Evolutionary conservation across 1,140 invertebrate genomes (phyloP).

Genomic region (Elymnias hypermnestra): DNA sequence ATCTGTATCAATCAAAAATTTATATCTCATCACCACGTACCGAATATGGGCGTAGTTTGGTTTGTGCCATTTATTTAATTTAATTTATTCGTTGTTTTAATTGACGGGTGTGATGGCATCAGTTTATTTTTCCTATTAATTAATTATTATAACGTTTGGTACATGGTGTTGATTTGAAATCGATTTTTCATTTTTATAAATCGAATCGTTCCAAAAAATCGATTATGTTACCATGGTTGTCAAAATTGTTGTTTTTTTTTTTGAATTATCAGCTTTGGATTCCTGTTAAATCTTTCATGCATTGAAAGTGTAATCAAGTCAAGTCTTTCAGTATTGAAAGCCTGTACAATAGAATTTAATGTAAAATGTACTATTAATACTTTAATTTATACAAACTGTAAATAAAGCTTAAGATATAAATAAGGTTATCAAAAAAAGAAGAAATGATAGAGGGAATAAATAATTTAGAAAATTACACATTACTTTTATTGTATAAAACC

Average conservation of each 20-base stretch:
- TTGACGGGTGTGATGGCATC: slow-evolving; percentile 42
- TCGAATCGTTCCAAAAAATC: slow-evolving; percentile 47
- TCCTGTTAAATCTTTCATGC: slow-evolving; percentile 38
- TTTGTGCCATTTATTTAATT: slow-evolving; percentile 74
- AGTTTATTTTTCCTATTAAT: slow-evolving; percentile 58
- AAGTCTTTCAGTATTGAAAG: slow-evolving; percentile 65
- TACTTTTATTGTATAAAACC: slow-evolving; percentile 34
- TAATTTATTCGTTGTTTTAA: slow-evolving; percentile 64
- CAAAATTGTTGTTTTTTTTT: slow-evolving; percentile 36
- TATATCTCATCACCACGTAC: slow-evolving; percentile 61
- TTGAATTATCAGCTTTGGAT: slow-evolving; percentile 32
- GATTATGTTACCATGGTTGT: slow-evolving; percentile 44
- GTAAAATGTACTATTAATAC: slow-evolving; percentile 69
- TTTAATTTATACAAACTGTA: slow-evolving; percentile 75
- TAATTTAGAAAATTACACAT: slow-evolving; percentile 56
- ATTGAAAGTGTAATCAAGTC: slow-evolving; percentile 51
- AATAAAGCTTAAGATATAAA: slow-evolving; percentile 63
- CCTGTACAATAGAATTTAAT: slow-evolving; percentile 71
- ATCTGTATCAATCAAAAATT: slow-evolving; percentile 45
- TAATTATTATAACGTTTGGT: slow-evolving; percentile 61
- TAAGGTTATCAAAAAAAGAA: slow-evolving; percentile 71
- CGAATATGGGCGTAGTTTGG: slow-evolving; percentile 61
- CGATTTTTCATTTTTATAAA: slow-evolving; percentile 36
- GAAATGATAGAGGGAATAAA: slow-evolving; percentile 73
- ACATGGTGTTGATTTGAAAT: slow-evolving; percentile 63